phyloP scores from a whole-genome alignment of 1,140 invertebrate genomes.

The Episyrphus balteatus region DNA sequence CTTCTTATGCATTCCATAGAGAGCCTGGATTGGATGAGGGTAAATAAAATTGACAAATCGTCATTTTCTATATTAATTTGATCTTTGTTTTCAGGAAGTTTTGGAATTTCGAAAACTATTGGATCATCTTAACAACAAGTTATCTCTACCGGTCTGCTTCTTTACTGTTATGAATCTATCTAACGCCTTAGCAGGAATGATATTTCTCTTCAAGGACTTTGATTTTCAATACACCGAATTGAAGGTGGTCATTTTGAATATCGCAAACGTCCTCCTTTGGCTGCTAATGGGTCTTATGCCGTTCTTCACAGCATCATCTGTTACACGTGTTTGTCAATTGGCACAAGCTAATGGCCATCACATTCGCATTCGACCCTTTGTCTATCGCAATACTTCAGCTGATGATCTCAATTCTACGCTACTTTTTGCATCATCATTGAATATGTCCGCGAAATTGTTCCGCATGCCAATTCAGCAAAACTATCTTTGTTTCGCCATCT shows the following conservation, averaged over 20 bases:
- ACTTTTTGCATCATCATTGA: constrained; percentile 61
- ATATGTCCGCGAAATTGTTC: constrained; percentile 60
- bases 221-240: constrained; percentile 38
- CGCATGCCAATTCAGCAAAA: constrained; percentile 55
- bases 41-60: constrained; percentile 27
- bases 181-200: constrained; percentile 52
- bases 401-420: constrained; percentile 64
- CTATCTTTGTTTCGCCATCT: constrained; percentile 53
- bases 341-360: constrained; percentile 63
- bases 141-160: constrained; percentile 59
- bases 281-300: constrained; percentile 53
- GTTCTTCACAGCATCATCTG: constrained; percentile 59
- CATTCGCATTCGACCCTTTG: constrained; percentile 61
- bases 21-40: constrained; percentile 64
- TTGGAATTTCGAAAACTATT: constrained; percentile 62
- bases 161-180: constrained; percentile 62
- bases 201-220: constrained; percentile 50
- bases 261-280: constrained; percentile 58
- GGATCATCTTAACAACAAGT: constrained; percentile 59
- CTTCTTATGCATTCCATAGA: constrained; percentile 57
- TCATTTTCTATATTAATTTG: neutral
- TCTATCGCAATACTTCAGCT: constrained; percentile 61
- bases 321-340: constrained; percentile 59
- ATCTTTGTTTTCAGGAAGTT: constrained; percentile 46
- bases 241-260: constrained; percentile 46